phyloP scores from a whole-genome alignment of 1,140 invertebrate species.

The Agraylea sexmaculata region DNA sequence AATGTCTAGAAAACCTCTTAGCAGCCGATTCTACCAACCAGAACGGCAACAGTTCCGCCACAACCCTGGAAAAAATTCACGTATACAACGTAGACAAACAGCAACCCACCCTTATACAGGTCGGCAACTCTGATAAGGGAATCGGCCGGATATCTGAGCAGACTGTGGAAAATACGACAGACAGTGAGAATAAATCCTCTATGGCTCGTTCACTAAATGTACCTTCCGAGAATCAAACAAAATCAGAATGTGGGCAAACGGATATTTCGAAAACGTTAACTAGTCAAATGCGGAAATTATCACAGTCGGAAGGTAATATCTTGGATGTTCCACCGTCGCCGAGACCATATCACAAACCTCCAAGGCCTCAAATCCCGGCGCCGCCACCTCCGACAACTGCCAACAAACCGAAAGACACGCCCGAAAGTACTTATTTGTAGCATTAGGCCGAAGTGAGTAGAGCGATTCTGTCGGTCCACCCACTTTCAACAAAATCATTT shows the following conservation, averaged over 20 bases:
- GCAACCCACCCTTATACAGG: conserved; percentile 55
- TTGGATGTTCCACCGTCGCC: conserved; percentile 30
- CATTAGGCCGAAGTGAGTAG: too few relatives aligned
- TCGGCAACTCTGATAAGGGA: conserved; percentile 23
- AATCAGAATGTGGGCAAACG: too few relatives aligned
- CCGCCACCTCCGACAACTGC: conserved; percentile 27
- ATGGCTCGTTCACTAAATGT: too few relatives aligned
- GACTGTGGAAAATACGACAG: conserved; percentile 20
- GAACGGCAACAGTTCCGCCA: conserved; percentile 23
- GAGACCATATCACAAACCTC: conserved; percentile 23
- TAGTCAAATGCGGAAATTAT: conserved; percentile 31
- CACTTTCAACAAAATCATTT: too few relatives aligned
- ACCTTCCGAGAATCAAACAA: too few relatives aligned
- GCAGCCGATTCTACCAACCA: conserved; percentile 5
- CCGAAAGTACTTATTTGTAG: conserved; percentile 20
- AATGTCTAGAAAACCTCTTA: conserved; percentile 23
- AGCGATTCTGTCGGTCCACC: neutral
- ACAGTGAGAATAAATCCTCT: conserved; percentile 22
- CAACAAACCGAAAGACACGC: conserved; percentile 1
- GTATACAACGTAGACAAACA: conserved; percentile 58
- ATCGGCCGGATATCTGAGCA: conserved; percentile 8
- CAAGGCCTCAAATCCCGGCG: conserved; percentile 25
- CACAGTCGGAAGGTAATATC: conserved; percentile 37
- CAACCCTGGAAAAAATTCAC: conserved; percentile 49
- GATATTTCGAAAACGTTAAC: conserved; percentile 27